Conservation (phyloP, 1,140 invertebrate species). For the Lepidotrigona ventralis region DNA sequence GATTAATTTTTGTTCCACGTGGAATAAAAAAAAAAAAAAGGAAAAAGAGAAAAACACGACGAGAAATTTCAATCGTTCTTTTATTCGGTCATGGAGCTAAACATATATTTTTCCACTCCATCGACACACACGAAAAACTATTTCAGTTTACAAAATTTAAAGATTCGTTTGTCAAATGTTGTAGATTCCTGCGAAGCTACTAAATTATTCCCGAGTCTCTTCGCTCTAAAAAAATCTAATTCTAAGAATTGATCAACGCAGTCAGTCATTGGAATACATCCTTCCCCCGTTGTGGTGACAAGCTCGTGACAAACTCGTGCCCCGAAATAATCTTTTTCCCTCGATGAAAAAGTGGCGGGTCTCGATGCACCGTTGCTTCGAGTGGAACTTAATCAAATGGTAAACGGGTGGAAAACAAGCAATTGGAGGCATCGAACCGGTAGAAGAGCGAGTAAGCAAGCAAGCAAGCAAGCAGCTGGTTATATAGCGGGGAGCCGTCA, state of each 20-base stretch:
- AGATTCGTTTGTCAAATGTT: too few species aligned
- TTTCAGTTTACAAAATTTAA: too few species aligned
- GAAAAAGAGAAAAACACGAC: too few species aligned
- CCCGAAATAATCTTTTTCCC: slow-evolving; percentile 23
- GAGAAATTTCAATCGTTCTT: too few species aligned
- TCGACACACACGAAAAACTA: too few species aligned
- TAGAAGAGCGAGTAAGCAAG: slow-evolving; percentile 28
- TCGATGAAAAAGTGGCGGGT: slow-evolving; percentile 6
- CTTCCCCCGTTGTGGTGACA: neutral
- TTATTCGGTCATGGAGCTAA: too few species aligned
- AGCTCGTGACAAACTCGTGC: neutral
- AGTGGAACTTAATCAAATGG: slow-evolving; percentile 78
- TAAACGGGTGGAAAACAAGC: slow-evolving; percentile 80
- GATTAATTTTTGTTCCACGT: too few species aligned
- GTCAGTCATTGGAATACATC: neutral
- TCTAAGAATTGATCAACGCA: neutral
- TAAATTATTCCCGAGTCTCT: too few species aligned
- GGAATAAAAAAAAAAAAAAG: too few species aligned
- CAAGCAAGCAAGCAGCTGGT: slow-evolving; percentile 44
- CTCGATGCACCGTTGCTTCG: slow-evolving; percentile 34
- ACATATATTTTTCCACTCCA: too few species aligned
- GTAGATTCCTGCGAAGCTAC: too few species aligned
- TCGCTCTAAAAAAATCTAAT: too few species aligned
- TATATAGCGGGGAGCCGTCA: slow-evolving; percentile 52
- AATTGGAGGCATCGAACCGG: slow-evolving; percentile 70